These are phyloP conservation scores for Melospiza melodia DNA, from an alignment of 2,113 vertebrate genomes.

Conservation along the genomic window DNA sequence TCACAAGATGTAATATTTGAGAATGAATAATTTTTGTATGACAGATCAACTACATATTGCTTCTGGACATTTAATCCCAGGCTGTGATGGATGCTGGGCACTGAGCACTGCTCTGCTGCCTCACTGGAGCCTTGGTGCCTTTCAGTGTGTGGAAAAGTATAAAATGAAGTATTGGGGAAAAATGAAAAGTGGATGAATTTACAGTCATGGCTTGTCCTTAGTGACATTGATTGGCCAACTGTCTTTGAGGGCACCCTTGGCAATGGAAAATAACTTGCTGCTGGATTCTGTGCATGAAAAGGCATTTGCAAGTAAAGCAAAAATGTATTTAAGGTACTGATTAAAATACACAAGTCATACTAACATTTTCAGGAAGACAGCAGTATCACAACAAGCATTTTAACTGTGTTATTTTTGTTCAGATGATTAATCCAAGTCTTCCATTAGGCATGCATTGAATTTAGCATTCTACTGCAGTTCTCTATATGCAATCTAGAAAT, in stretches of 20 bases:
- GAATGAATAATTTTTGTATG: not conserved
- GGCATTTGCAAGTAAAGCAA: not conserved
- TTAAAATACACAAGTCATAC: not conserved
- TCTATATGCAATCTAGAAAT: not conserved
- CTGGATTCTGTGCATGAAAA: not conserved
- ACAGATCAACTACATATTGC: not conserved
- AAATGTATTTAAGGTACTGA: not conserved
- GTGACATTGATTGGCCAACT: not conserved
- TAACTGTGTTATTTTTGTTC: not conserved
- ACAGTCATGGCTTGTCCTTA: not conserved
- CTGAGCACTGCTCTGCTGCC: not conserved
- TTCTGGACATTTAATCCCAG: not conserved
- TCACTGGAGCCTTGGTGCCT: not conserved
- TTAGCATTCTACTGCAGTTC: not conserved
- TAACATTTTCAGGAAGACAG: not conserved
- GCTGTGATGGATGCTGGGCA: not conserved
- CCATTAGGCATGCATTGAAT: not conserved
- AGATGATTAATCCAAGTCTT: not conserved
- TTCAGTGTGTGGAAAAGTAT: not conserved
- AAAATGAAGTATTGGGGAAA: not conserved
- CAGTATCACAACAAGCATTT: not conserved
- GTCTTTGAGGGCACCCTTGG: not conserved
- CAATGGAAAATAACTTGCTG: not conserved
- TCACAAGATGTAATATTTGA: not conserved
- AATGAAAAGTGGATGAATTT: not conserved